phyloP scores from a whole-genome alignment of 1,140 invertebrate genomes.

The Stenopsyche tienmushanensis region DNA sequence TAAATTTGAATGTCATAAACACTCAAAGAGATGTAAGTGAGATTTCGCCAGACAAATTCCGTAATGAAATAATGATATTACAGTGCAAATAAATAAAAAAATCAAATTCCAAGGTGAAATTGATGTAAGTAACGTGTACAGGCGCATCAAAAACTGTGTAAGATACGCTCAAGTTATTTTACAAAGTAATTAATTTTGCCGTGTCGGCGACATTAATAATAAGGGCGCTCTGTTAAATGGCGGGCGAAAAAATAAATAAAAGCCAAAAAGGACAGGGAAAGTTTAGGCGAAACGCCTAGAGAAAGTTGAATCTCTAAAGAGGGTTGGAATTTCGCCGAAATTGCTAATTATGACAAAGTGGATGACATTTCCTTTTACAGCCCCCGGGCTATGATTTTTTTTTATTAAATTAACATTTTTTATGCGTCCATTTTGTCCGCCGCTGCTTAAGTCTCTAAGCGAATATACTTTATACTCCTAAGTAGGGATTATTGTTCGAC shows the following conservation, averaged over 20 bases:
- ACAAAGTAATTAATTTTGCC: conserved; percentile 20
- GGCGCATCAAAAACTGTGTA: no score
- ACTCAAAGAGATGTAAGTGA: no score
- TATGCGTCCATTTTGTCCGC: neutral
- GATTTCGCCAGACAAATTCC: no score
- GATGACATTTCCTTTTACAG: conserved; percentile 37
- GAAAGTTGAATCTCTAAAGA: conserved; percentile 8
- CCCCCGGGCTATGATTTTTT: conserved; percentile 12
- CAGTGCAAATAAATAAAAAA: no score
- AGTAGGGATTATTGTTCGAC: neutral
- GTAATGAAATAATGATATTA: no score
- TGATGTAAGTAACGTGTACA: no score
- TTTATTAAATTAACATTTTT: conserved; percentile 22
- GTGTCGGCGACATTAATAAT: conserved; percentile 19
- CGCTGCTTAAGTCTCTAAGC: neutral
- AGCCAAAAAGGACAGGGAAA: neutral
- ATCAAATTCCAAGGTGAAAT: no score
- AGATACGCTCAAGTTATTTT: conserved; percentile 5
- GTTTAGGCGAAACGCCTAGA: neutral
- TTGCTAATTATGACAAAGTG: conserved; percentile 41
- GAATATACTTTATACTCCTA: neutral
- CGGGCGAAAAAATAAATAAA: conserved; percentile 1
- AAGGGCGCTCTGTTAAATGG: neutral
- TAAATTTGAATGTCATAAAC: no score
- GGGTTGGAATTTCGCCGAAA: conserved; percentile 25